Percentiles rank a stretch among this genome's conserved stretches.
These are phyloP conservation scores for Glyptemys insculpta DNA, from an alignment of 2,797 vertebrate genomes.

Conservation along the genomic window DNA sequence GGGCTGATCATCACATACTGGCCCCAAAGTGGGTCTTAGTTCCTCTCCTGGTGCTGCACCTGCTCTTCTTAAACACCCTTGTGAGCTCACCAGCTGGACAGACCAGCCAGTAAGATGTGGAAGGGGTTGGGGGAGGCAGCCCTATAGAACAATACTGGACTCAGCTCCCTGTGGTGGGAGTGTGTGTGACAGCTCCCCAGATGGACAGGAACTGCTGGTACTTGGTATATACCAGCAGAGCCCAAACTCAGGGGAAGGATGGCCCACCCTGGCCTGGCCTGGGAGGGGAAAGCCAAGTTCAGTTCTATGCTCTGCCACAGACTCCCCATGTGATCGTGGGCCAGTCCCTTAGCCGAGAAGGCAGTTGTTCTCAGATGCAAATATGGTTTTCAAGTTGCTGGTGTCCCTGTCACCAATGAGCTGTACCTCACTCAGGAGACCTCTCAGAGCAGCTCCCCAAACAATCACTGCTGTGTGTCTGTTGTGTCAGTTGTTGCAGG, in stretches of 20 bases:
- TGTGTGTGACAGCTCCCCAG: neutral
- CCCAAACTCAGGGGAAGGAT: neutral
- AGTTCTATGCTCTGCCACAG: neutral
- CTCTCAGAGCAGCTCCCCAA: neutral
- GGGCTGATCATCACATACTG: neutral
- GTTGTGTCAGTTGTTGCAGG: neutral
- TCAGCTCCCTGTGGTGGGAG: neutral
- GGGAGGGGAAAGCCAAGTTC: neutral
- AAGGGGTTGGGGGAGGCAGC: no score
- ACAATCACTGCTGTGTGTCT: neutral
- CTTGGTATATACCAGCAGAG: neutral
- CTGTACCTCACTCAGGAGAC: neutral
- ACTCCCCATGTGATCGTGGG: neutral
- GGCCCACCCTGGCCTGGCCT: neutral
- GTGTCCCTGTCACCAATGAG: neutral
- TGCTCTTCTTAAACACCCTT: neutral
- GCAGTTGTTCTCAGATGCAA: neutral
- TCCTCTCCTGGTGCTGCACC: neutral
- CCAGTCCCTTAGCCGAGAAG: neutral
- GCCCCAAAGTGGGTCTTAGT: neutral
- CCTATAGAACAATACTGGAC: neutral
- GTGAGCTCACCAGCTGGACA: neutral
- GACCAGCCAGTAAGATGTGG: neutral
- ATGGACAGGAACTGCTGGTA: neutral
- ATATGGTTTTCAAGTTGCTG: neutral